These are phyloP conservation scores for Masnerella sp. DNA, from an alignment of 2,888 invertebrate genomes.

Conservation along the genomic window DNA sequence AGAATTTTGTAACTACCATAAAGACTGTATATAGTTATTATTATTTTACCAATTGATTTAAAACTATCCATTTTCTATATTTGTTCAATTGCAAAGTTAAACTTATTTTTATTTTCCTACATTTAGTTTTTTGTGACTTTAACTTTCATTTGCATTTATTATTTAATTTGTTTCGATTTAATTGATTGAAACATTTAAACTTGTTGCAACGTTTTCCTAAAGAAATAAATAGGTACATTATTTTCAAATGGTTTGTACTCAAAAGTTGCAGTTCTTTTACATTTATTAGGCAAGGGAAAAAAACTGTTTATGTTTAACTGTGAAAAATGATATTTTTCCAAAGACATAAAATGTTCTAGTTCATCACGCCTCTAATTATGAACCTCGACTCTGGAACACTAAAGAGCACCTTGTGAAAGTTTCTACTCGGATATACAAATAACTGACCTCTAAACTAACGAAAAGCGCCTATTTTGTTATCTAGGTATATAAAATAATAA, in stretches of 20 bases:
- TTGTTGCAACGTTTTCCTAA: neutral
- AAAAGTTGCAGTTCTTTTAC: too few species aligned
- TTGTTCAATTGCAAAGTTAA: too few species aligned
- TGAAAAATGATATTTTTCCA: neutral
- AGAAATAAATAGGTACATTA: slow-evolving; percentile 3
- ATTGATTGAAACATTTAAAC: neutral
- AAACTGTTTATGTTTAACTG: too few species aligned
- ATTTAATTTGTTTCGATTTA: neutral
- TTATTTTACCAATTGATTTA: too few species aligned
- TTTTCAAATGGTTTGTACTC: slow-evolving; percentile 7
- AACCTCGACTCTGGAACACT: slow-evolving; percentile 18
- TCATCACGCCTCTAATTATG: slow-evolving; percentile 38
- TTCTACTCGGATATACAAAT: slow-evolving; percentile 54
- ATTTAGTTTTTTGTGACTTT: too few species aligned
- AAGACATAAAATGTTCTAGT: slow-evolving; percentile 27
- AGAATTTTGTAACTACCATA: too few species aligned
- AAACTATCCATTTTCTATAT: too few species aligned
- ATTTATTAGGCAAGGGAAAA: too few species aligned
- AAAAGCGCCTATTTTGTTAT: slow-evolving; percentile 50
- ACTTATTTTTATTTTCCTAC: too few species aligned
- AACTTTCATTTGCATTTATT: too few species aligned
- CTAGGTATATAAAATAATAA: slow-evolving; percentile 34
- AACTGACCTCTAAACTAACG: slow-evolving; percentile 46
- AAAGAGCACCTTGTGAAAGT: slow-evolving; percentile 52
- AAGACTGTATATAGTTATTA: too few species aligned